These are phyloP conservation scores for Procambarus clarkii DNA, from an alignment of 1,140 invertebrate species.

Conservation along the genomic window DNA sequence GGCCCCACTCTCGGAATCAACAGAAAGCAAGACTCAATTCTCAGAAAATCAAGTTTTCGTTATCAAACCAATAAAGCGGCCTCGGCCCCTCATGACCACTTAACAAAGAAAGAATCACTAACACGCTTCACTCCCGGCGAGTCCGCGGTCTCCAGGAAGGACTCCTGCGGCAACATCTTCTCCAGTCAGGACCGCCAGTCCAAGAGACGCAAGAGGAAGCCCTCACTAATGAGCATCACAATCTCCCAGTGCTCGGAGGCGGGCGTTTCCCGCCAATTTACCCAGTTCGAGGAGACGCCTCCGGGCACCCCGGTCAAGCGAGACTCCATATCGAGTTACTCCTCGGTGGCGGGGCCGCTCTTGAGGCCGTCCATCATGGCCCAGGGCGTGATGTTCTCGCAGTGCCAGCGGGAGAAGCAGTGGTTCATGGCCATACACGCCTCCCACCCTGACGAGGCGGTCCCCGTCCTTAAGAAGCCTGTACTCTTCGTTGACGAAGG, in stretches of 20 bases:
- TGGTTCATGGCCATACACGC: conserved; percentile 64
- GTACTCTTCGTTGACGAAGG: conserved; percentile 48
- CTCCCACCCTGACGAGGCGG: conserved; percentile 53
- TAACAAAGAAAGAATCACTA: conserved; percentile 10
- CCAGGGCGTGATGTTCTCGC: conserved; percentile 52
- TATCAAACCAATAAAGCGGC: not conserved
- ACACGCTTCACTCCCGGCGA: not conserved
- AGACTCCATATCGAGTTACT: conserved; percentile 15
- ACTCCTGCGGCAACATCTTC: conserved; percentile 20
- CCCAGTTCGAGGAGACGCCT: conserved; percentile 41
- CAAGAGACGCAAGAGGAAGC: conserved; percentile 42
- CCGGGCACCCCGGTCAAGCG: not conserved
- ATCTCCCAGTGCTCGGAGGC: conserved; percentile 42
- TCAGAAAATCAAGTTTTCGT: conserved; percentile 22
- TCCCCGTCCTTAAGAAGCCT: conserved; percentile 49
- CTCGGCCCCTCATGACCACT: not conserved
- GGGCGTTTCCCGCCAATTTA: conserved; percentile 24
- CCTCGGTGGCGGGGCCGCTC: conserved; percentile 17
- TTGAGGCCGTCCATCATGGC: conserved; percentile 64
- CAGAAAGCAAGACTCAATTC: conserved; percentile 8
- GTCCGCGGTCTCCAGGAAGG: conserved; percentile 4
- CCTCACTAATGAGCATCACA: conserved; percentile 47
- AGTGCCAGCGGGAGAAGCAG: conserved; percentile 45
- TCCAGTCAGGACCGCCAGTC: conserved; percentile 24
- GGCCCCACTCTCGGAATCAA: not conserved